Evolutionary conservation across 2,797 vertebrate species (phyloP).

Genomic region (Peromyscus melanophrys): DNA sequence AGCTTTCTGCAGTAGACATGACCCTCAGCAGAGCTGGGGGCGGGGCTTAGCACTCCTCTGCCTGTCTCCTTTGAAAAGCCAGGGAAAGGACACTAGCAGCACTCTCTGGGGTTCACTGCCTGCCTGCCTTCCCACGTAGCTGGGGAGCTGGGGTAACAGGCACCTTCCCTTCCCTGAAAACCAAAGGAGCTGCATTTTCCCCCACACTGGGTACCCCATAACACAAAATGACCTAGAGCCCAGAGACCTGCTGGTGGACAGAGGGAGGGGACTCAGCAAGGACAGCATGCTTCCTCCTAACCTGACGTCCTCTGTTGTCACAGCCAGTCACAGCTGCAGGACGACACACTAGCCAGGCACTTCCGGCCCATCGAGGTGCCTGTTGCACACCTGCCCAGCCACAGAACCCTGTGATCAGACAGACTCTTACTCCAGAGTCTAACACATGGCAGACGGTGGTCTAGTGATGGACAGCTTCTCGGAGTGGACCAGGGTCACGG

Average conservation of each 20-base stretch:
- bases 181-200: background rate
- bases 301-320: background rate
- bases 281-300: background rate
- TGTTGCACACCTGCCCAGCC: background rate
- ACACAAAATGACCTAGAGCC: background rate
- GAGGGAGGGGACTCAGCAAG: background rate
- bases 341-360: background rate
- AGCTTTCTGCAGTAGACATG: background rate
- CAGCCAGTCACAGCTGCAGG: background rate
- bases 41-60: background rate
- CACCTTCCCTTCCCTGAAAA: background rate
- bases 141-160: background rate
- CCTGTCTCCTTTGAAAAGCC: background rate
- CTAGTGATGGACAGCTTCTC: background rate
- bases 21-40: background rate
- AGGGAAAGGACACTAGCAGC: background rate
- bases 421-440: background rate
- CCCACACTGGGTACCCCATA: background rate
- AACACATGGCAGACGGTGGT: background rate
- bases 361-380: background rate
- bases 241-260: background rate
- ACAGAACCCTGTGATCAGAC: background rate
- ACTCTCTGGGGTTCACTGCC: background rate
- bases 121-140: background rate
- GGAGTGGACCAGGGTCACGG: rapidly evolving